Evolutionary conservation across 1,140 invertebrate species (phyloP).

Genomic region (Trissolcus basalis): DNA sequence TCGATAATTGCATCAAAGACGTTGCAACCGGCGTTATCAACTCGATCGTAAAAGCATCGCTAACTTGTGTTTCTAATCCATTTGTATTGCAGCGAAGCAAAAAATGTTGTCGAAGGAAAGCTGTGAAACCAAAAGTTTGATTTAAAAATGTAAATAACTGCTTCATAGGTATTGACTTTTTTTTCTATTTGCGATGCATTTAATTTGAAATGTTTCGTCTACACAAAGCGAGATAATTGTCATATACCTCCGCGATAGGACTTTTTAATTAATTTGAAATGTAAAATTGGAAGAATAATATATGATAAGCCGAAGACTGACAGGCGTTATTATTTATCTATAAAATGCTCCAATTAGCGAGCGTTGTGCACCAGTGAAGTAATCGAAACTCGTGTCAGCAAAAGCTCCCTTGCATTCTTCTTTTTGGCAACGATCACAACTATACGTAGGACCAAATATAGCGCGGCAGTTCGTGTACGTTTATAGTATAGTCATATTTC

Average conservation of each 20-base stretch:
- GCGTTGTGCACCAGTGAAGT: slow-evolving; percentile 38
- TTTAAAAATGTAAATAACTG: too few relatives aligned
- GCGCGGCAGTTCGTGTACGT: slow-evolving; percentile 31
- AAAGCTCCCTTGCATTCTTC: slow-evolving; percentile 42
- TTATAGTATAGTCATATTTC: slow-evolving; percentile 49
- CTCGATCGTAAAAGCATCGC: slow-evolving; percentile 33
- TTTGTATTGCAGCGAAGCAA: slow-evolving; percentile 14
- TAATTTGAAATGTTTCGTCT: too few relatives aligned
- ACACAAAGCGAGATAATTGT: too few relatives aligned
- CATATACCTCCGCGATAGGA: too few relatives aligned
- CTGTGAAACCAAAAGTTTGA: too few relatives aligned
- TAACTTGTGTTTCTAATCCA: slow-evolving; percentile 19
- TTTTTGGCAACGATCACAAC: slow-evolving; percentile 43
- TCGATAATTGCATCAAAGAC: slow-evolving; percentile 51
- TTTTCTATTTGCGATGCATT: too few relatives aligned
- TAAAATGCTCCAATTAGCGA: slow-evolving; percentile 53
- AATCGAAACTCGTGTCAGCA: slow-evolving; percentile 57
- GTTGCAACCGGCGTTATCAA: slow-evolving; percentile 42
- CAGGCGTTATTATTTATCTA: slow-evolving; percentile 16
- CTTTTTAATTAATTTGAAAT: neutral
- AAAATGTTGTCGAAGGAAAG: neutral
- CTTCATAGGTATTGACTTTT: too few relatives aligned
- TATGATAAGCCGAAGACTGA: slow-evolving; percentile 8
- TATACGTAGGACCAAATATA: slow-evolving; percentile 35
- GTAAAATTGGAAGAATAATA: slow-evolving; percentile 3